These are phyloP conservation scores for Odontomachus brunneus DNA, from an alignment of 1,140 invertebrate genomes.

Conservation along the genomic window DNA sequence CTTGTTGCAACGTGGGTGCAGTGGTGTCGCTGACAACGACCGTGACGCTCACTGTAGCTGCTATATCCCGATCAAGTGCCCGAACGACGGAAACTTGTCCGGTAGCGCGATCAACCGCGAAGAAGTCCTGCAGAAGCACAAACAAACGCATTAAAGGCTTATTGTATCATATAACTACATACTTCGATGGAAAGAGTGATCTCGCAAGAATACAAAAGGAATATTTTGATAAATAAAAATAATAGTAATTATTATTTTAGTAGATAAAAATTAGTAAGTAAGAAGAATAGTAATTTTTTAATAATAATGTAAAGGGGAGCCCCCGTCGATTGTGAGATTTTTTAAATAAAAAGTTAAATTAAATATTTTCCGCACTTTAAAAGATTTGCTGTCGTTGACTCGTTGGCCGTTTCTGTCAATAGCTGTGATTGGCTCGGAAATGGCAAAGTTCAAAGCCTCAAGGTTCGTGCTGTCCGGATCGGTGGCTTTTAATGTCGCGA, in stretches of 20 bases:
- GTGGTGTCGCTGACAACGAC: constrained; percentile 93
- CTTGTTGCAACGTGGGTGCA: constrained; percentile 91
- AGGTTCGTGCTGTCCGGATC: constrained; percentile 92
- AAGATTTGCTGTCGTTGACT: constrained; percentile 85
- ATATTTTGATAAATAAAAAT: too few relatives aligned
- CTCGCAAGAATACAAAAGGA: too few relatives aligned
- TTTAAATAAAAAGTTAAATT: neutral
- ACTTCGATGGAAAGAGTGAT: too few relatives aligned
- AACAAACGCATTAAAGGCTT: neutral
- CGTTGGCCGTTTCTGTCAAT: constrained; percentile 93
- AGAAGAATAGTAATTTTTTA: too few relatives aligned
- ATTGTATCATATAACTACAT: too few relatives aligned
- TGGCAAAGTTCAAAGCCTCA: constrained; percentile 90
- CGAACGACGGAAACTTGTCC: constrained; percentile 91
- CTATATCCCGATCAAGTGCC: constrained; percentile 89
- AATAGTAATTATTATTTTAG: too few relatives aligned
- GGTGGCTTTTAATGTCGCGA: constrained; percentile 90
- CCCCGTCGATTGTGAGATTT: neutral
- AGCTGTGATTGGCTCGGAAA: constrained; percentile 90
- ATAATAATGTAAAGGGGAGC: too few relatives aligned
- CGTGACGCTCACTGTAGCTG: constrained; percentile 91
- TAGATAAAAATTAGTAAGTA: too few relatives aligned
- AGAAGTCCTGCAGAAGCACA: constrained; percentile 88
- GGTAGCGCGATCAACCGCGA: constrained; percentile 88
- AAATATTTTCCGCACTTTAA: constrained; percentile 77